Evolutionary conservation across 2,888 invertebrate genomes (phyloP), one percentile per base, ranked within the genome.

Genomic region (Perithous albicinctus): DNA sequence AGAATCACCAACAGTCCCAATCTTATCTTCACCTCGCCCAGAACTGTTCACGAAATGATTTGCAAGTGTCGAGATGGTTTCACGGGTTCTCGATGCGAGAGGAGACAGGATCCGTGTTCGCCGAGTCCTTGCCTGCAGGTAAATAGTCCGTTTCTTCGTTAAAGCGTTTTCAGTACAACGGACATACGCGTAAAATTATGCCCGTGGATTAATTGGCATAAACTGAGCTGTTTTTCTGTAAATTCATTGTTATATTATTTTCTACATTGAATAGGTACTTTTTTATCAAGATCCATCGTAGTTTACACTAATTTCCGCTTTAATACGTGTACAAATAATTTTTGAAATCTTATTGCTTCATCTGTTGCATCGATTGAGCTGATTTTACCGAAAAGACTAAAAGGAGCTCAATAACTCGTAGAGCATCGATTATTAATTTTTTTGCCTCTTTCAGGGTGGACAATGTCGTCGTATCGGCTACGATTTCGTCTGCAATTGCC

Each of bases 81-180:
- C 90, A 96, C 96, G 12, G 98, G 98, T 0, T 94, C 94, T 0
- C 95, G 95, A 80, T 98, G 98, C 92, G 97, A 97, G 88, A 96
- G 96, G 88, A 94, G 97, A 6, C 97, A 97, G 93, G 98, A 98
- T 93, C 99, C 99, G 0, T 98, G 98, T 90, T 94, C 96, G 26
- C 97, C 97, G 0, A 97, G 96, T 91, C 98, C 98, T 3, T 99
- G 99, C 91, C 95, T 96, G 15, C 73, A 90, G 85, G 91, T 91
- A 76, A 82, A 85, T 80, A 61, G 48, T 43, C 38, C 43, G 6
- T 64, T 26, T 0, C 3, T 38, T 38, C 10, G 1, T 1, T 10
- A 10, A 38, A 38, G 1, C 8, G 8, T 38, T 38, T 29, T 5
- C 29, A 29, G 5, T 4, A 29, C 3, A 38, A 38, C 3, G 8